Base-by-base conservation (phyloP, 2,113 vertebrate species). In the Grallaria varia region DNA sequence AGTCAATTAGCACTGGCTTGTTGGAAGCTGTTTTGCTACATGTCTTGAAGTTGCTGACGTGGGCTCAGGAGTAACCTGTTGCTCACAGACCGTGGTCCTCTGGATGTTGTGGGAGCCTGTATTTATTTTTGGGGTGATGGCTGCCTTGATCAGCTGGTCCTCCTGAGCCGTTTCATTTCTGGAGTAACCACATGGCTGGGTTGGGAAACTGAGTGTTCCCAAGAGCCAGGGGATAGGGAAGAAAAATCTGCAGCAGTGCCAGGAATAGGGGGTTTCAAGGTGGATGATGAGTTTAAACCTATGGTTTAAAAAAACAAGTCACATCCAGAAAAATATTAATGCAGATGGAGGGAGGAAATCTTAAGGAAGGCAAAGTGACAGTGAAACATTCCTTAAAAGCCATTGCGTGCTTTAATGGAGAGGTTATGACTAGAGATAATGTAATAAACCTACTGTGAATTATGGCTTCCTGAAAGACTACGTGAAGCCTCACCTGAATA, bases 401-500 rank as follows among this genome's bases (percentile, higher is more conserved):
- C 94, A 93, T 96, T 95, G 96, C 95, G 94, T 92, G 95, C 96
- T 80, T 95, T 98, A 98, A 98, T 98, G 98, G 97, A 93, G 97
- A 98, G 98, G 98, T 98, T 98, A 97, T 52, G 98, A 98, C 98
- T 98, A 97, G 97, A 97, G 97, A 97, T 97, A 98, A 98, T 98
- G 98, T 97, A 98, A 98, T 98, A 98, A 97, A 98, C 96, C 95
- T 88, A 76, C 77, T 20, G 52, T 98, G 93, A 97, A 90, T 98
- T 95, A 98, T 89, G 88, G 93, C 96, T 98, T 98, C 98, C 98
- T 97, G 98, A 98, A 98, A 98, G 93, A 90, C 94, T 85, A 47
- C 53, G 64, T 94, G 97, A 97, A 98, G 93, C 81, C 93, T 94
- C 96, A 97, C 97, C 97, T 97, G 97, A 96, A 96, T 66, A 89